phyloP scores from a whole-genome alignment of 1,140 invertebrate species.

The Trichoplusia ni region DNA sequence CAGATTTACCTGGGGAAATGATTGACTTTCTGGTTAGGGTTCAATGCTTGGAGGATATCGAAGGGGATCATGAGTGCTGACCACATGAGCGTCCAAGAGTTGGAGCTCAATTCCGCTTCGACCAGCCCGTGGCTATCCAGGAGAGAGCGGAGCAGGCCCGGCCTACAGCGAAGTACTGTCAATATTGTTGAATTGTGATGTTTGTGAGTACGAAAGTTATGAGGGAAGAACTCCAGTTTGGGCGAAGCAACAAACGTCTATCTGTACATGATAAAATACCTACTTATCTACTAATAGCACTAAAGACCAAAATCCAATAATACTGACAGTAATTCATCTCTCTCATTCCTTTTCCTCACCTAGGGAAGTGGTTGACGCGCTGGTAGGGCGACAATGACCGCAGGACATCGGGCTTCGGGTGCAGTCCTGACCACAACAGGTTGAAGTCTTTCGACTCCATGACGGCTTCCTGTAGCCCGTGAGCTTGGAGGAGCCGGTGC shows the following conservation, averaged over 20 bases:
- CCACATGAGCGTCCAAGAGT: slow-evolving; percentile 92
- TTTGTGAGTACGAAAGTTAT: neutral
- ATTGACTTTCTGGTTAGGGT: slow-evolving; percentile 92
- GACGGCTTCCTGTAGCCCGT: slow-evolving; percentile 87
- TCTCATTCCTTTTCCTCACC: slow-evolving; percentile 80
- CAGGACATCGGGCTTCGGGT: slow-evolving; percentile 94
- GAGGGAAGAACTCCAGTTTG: neutral
- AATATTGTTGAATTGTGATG: slow-evolving; percentile 27
- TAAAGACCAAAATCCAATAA: slow-evolving; percentile 10
- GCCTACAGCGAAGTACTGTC: slow-evolving; percentile 63
- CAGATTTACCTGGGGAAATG: slow-evolving; percentile 91
- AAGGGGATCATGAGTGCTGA: slow-evolving; percentile 92
- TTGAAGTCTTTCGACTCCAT: slow-evolving; percentile 89
- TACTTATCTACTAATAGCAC: neutral
- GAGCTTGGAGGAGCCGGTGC: slow-evolving; percentile 87
- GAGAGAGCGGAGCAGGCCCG: slow-evolving; percentile 82
- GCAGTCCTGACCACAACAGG: slow-evolving; percentile 94
- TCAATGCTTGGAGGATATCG: slow-evolving; percentile 87
- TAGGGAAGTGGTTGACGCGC: slow-evolving; percentile 96
- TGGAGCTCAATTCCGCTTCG: slow-evolving; percentile 83
- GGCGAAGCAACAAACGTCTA: neutral
- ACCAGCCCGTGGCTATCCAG: slow-evolving; percentile 86
- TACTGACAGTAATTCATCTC: slow-evolving; percentile 27
- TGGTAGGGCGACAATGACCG: slow-evolving; percentile 91
- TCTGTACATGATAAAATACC: neutral